A percentile compares a stretch with the other conserved stretches of the same genome.
These are phyloP conservation scores for Cichlasoma orientale DNA, from an alignment of 2,797 vertebrate species.

Conservation along the genomic window DNA sequence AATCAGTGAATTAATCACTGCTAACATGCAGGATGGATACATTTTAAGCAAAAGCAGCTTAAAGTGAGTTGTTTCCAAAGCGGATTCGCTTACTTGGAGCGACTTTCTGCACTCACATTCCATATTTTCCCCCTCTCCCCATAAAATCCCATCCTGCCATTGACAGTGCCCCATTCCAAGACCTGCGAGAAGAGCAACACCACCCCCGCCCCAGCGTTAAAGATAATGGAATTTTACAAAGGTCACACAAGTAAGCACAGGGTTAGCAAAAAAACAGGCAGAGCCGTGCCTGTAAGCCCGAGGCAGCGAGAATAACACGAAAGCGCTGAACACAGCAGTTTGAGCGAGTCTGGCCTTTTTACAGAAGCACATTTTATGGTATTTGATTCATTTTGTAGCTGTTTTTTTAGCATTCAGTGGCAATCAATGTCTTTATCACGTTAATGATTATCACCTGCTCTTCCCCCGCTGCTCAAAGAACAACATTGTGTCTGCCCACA, in stretches of 20 bases:
- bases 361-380: neutral
- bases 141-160: conserved; percentile 9
- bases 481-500: neutral
- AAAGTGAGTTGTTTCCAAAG: neutral
- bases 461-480: neutral
- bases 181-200: conserved; percentile 23
- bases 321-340: neutral
- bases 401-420: neutral
- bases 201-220: conserved; percentile 17
- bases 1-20: neutral
- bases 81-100: conserved; percentile 4
- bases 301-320: neutral
- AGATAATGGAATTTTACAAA: conserved; percentile 54
- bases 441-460: neutral
- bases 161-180: conserved; percentile 11
- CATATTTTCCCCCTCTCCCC: conserved; percentile 23
- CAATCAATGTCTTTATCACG: neutral
- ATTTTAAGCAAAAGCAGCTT: neutral
- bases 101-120: neutral
- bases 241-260: conserved; percentile 32
- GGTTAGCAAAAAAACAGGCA: neutral
- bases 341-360: neutral
- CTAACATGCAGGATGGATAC: neutral
- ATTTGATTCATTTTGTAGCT: neutral
- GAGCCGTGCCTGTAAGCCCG: neutral